Evolutionary conservation across 1,140 invertebrate species (phyloP).

Genomic region (Hermatobates lingyangjiaoensis): DNA sequence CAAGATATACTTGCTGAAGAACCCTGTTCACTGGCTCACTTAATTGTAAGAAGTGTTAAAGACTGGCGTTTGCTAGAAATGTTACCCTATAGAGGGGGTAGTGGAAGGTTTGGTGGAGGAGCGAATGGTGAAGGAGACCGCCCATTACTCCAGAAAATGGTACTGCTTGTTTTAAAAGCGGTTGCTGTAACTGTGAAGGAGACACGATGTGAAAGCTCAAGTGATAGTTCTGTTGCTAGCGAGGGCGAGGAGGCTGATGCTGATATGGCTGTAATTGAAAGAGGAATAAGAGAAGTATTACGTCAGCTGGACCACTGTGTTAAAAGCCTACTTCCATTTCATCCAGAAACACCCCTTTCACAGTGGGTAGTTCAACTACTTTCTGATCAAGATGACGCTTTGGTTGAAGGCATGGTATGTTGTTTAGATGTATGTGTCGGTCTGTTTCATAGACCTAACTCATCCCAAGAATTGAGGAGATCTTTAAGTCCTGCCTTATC

Average conservation of each 20-base stretch:
- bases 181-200: slow-evolving; percentile 79
- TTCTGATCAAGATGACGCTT: slow-evolving; percentile 73
- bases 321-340: slow-evolving; percentile 59
- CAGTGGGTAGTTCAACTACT: slow-evolving; percentile 77
- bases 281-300: slow-evolving; percentile 58
- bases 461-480: slow-evolving; percentile 50
- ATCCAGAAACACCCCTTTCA: slow-evolving; percentile 67
- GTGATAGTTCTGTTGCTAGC: slow-evolving; percentile 50
- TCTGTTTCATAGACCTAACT: slow-evolving; percentile 52
- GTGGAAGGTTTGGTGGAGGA: slow-evolving; percentile 32
- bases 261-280: slow-evolving; percentile 71
- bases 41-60: slow-evolving; percentile 65
- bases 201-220: slow-evolving; percentile 61
- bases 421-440: slow-evolving; percentile 70
- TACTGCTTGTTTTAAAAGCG: slow-evolving; percentile 65
- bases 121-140: slow-evolving; percentile 31
- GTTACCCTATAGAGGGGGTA: slow-evolving; percentile 34
- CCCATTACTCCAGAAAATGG: slow-evolving; percentile 62
- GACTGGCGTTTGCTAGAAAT: slow-evolving; percentile 56
- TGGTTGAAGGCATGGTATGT: slow-evolving; percentile 84
- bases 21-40: slow-evolving; percentile 63
- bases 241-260: slow-evolving; percentile 68
- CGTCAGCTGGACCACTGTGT: slow-evolving; percentile 64
- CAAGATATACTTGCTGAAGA: slow-evolving; percentile 72
- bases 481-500: slow-evolving; percentile 66